Evolutionary conservation across 2,888 invertebrate species (phyloP), one percentile per base, ranked within the genome.

Genomic region (Dynastes grantii): DNA sequence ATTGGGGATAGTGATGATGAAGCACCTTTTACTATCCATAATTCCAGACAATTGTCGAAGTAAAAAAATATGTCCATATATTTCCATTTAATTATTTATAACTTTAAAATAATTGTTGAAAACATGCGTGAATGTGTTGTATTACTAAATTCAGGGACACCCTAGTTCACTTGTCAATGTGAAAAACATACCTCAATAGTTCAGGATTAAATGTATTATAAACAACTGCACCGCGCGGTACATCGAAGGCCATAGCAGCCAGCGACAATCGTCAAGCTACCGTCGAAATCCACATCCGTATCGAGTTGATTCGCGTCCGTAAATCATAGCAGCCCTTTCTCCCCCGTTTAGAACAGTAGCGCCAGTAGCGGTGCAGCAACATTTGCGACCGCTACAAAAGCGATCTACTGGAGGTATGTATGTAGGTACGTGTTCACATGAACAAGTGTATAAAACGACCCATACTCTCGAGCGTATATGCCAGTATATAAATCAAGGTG

Each of bases 401-500:
- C 85, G 84, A 85, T 86, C 86, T 85, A 86, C 85, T 84, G 83
- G 84, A 82, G 11, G 27, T 29, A 61, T 45, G 45, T 11, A 45
- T 45, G 45, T 45, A 45, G 8, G 9, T 45, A 61, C 13, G 53
- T 53, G 53, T 53, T 53, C 16, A 3, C 3, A 53, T 53, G 53
- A 61, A 29, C 61, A 29, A 40, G 58, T 22, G 61, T 81, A 84
- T 85, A 84, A 85, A 85, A 84, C 83, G 83, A 49, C 67, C 67
- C 16, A 68, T 68, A 49, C 49, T 27, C 22, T 16, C 55, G 45
- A 11, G 11, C 8, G 45, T 45, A 11, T 45, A 45, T 45, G 8
- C 65, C 51, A 37, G 76, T 67, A 68, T 78, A 81, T 87, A 87
- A 87, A 87, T 87, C 87, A 87, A 85, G 83, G 85, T 84, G 85